These are phyloP conservation scores for Chaetodon trifasciatus DNA, from an alignment of 2,797 vertebrate genomes.

Conservation along the genomic window DNA sequence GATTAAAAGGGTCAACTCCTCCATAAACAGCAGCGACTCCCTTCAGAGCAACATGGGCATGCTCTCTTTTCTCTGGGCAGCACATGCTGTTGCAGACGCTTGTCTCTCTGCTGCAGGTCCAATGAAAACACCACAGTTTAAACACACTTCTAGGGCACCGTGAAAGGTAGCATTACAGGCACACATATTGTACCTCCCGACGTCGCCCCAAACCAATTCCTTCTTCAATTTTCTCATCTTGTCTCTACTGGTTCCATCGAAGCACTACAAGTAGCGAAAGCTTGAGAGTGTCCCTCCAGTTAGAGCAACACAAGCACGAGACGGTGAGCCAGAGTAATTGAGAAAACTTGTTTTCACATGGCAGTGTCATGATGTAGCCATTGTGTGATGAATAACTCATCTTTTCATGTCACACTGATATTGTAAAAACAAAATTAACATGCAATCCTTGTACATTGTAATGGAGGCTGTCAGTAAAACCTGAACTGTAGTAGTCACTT, in stretches of 20 bases:
- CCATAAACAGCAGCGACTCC: conserved; percentile 58
- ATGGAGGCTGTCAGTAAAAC: conserved; percentile 44
- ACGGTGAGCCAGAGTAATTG: conserved; percentile 58
- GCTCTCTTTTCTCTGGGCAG: conserved; percentile 16
- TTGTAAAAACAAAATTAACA: conserved; percentile 20
- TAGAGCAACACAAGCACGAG: conserved; percentile 52
- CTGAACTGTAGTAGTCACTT: background rate
- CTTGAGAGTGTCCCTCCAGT: conserved; percentile 56
- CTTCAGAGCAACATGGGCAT: conserved; percentile 39
- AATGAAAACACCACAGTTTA: conserved; percentile 59
- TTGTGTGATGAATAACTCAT: conserved; percentile 56
- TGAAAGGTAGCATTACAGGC: conserved; percentile 58
- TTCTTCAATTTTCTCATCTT: conserved; percentile 80
- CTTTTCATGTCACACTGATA: conserved; percentile 30
- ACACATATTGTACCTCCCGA: conserved; percentile 55
- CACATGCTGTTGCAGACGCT: conserved; percentile 19
- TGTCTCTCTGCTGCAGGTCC: conserved; percentile 32
- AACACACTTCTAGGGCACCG: conserved; percentile 46
- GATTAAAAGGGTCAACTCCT: conserved; percentile 56
- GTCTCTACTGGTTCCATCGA: conserved; percentile 70
- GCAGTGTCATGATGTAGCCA: conserved; percentile 47
- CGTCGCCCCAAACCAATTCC: conserved; percentile 68
- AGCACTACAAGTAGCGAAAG: conserved; percentile 68
- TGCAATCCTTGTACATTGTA: conserved; percentile 3
- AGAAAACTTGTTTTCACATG: conserved; percentile 70